A percentile compares a stretch with the other conserved stretches of the same genome.
These are phyloP conservation scores for Vulpes lagopus DNA, from an alignment of 2,113 vertebrate species.

Conservation along the genomic window DNA sequence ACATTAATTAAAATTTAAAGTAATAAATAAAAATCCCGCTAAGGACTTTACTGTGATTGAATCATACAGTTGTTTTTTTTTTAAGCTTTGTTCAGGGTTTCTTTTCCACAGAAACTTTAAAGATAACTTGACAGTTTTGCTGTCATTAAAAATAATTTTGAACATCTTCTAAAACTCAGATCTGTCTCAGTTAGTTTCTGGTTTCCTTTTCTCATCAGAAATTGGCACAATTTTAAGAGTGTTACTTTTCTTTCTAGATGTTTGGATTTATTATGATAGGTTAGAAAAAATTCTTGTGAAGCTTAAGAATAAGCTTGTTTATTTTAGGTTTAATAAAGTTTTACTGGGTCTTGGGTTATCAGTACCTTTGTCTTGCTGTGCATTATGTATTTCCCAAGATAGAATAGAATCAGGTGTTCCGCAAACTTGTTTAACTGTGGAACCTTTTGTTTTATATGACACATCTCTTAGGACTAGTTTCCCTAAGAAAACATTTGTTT, in stretches of 20 bases:
- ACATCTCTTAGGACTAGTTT: background rate
- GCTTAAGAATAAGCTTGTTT: background rate
- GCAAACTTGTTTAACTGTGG: background rate
- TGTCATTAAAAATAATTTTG: constrained; percentile 49
- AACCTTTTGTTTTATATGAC: background rate
- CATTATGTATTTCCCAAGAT: constrained; percentile 6
- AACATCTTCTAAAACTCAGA: background rate
- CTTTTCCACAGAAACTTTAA: constrained; percentile 36
- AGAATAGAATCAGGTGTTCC: background rate
- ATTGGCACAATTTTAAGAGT: background rate
- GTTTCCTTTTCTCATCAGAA: constrained; percentile 20
- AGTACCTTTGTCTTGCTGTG: background rate
- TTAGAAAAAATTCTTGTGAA: constrained; percentile 19
- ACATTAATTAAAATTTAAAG: constrained; percentile 70
- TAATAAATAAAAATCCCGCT: background rate
- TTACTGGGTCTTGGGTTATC: background rate
- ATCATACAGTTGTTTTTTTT: background rate
- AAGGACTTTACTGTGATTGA: background rate
- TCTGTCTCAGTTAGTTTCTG: constrained; percentile 6
- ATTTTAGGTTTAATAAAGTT: constrained; percentile 27
- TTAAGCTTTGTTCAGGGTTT: background rate
- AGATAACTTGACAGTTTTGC: background rate
- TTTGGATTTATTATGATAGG: constrained; percentile 9
- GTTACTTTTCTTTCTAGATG: background rate
- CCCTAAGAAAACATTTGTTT: background rate